Evolutionary conservation across 2,113 vertebrate genomes (phyloP).

Genomic region (Sclerurus mexicanus): DNA sequence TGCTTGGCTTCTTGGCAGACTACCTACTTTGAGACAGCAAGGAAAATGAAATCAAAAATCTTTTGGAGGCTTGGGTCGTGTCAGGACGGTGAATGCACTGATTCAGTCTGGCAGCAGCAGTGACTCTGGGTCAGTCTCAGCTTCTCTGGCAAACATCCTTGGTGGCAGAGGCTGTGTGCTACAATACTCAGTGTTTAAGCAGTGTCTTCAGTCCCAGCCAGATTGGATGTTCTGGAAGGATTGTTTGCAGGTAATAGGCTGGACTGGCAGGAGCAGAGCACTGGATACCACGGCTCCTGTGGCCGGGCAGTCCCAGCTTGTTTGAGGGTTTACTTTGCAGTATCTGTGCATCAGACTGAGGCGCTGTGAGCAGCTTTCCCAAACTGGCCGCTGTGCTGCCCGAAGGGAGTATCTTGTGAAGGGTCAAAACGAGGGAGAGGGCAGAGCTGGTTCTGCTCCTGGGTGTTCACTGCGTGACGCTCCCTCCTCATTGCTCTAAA

Average conservation of each 20-base stretch:
- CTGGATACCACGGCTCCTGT: fast-evolving
- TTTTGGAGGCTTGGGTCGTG: background rate
- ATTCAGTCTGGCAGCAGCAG: background rate
- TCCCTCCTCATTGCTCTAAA: background rate
- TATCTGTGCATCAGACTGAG: background rate
- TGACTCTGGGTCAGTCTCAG: background rate
- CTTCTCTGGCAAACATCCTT: background rate
- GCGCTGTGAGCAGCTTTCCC: background rate
- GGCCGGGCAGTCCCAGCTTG: background rate
- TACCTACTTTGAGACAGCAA: background rate
- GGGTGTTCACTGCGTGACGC: fast-evolving
- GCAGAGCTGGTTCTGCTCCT: background rate
- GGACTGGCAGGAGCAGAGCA: background rate
- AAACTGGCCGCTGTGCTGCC: background rate
- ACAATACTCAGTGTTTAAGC: background rate
- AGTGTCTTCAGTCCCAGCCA: background rate
- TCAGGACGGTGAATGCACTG: background rate
- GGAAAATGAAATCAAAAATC: background rate
- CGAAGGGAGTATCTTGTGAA: background rate
- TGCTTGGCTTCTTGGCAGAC: constrained; percentile 21
- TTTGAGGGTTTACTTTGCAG: background rate
- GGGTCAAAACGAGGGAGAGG: background rate
- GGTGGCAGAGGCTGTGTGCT: background rate
- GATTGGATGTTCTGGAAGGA: background rate
- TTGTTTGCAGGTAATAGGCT: background rate